Percentiles rank a stretch among this genome's conserved stretches.
These are phyloP conservation scores for Dicaeum eximium DNA, from an alignment of 2,113 vertebrate genomes.

Conservation along the genomic window DNA sequence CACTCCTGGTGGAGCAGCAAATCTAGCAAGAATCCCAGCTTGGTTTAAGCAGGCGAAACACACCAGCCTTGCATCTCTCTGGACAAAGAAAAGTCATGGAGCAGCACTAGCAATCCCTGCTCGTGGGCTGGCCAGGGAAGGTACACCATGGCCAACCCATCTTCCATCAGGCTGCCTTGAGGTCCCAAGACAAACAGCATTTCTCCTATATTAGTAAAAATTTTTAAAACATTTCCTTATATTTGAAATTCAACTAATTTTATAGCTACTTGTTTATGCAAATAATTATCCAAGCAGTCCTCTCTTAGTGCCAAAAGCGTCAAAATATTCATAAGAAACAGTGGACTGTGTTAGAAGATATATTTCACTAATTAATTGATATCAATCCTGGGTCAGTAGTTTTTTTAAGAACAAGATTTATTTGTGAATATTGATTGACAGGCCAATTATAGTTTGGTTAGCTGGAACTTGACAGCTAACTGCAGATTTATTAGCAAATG, in stretches of 20 bases:
- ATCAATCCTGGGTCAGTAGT: background rate
- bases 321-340: background rate
- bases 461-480: background rate
- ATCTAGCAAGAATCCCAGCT: background rate
- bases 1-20: background rate
- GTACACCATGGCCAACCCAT: background rate
- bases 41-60: background rate
- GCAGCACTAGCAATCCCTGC: background rate
- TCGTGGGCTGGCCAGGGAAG: background rate
- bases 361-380: conserved; percentile 1
- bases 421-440: background rate
- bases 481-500: background rate
- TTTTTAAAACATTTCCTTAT: background rate
- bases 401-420: background rate
- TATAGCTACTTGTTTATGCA: background rate
- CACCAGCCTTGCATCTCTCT: background rate
- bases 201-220: background rate
- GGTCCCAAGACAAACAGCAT: background rate
- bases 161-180: background rate
- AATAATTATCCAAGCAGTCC: background rate
- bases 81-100: background rate
- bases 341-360: background rate
- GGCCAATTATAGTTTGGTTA: background rate
- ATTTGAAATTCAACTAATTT: background rate
- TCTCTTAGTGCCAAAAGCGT: background rate